Conservation (phyloP, 2,797 vertebrate genomes). For the Oryzias dopingdopingensis region DNA sequence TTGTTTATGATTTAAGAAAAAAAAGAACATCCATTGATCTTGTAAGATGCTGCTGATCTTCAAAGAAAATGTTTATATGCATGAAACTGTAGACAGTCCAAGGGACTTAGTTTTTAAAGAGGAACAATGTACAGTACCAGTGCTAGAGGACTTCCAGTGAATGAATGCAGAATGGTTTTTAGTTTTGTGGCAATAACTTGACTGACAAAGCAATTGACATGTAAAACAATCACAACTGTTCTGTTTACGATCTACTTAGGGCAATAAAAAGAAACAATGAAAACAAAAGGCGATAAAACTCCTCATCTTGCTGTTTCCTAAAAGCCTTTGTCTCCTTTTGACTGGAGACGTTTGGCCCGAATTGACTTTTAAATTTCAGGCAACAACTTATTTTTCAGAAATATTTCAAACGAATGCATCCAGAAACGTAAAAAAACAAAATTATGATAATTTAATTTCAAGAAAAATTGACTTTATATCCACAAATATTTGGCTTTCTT, state of each 20-base stretch:
- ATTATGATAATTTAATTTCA: constrained; percentile 25
- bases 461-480: not conserved
- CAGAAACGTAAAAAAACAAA: constrained; percentile 15
- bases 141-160: constrained; percentile 64
- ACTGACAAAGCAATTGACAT: constrained; percentile 76
- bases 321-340: constrained; percentile 35
- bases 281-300: constrained; percentile 62
- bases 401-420: constrained; percentile 10
- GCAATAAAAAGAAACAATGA: constrained; percentile 80
- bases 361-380: constrained; percentile 56
- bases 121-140: constrained; percentile 82
- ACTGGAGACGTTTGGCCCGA: constrained; percentile 36
- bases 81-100: constrained; percentile 87
- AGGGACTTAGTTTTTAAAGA: constrained; percentile 82
- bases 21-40: constrained; percentile 79
- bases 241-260: constrained; percentile 76
- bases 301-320: constrained; percentile 70
- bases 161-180: constrained; percentile 74
- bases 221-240: constrained; percentile 80
- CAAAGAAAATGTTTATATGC: constrained; percentile 89
- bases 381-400: constrained; percentile 51
- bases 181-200: constrained; percentile 79
- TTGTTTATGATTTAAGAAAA: constrained; percentile 67
- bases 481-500: not conserved
- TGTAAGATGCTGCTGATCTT: constrained; percentile 87